Conservation (phyloP, 2,113 vertebrate genomes). For the Lagopus leucura region DNA sequence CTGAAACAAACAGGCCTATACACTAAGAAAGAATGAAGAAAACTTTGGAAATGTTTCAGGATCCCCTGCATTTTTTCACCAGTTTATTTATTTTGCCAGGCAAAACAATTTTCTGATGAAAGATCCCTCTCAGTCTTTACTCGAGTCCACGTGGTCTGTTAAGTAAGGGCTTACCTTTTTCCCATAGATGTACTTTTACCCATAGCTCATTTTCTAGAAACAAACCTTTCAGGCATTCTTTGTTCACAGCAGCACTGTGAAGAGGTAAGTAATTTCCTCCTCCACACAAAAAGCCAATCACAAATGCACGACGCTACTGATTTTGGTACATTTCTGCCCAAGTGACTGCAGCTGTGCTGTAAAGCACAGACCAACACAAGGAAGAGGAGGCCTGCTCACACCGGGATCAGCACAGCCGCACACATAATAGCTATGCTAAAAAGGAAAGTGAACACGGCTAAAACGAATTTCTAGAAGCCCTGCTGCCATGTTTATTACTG, state of each 20-base stretch:
- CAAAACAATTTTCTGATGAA: neutral
- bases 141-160: neutral
- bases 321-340: neutral
- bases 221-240: neutral
- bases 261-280: neutral
- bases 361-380: neutral
- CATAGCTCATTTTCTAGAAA: neutral
- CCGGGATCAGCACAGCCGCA: neutral
- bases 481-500: neutral
- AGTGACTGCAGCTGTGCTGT: neutral
- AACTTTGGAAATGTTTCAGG: neutral
- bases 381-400: neutral
- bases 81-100: slow-evolving; percentile 19
- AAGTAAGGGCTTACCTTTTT: neutral
- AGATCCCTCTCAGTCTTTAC: neutral
- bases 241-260: neutral
- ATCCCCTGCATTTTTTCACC: neutral
- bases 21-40: slow-evolving; percentile 19
- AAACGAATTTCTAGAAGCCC: neutral
- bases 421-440: neutral
- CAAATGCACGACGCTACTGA: fast-evolving
- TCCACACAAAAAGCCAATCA: neutral
- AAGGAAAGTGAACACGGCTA: neutral
- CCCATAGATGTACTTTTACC: neutral
- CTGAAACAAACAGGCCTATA: neutral